Evolutionary conservation across 2,888 invertebrate species (phyloP).

Genomic region (Carterocephalus palaemon): DNA sequence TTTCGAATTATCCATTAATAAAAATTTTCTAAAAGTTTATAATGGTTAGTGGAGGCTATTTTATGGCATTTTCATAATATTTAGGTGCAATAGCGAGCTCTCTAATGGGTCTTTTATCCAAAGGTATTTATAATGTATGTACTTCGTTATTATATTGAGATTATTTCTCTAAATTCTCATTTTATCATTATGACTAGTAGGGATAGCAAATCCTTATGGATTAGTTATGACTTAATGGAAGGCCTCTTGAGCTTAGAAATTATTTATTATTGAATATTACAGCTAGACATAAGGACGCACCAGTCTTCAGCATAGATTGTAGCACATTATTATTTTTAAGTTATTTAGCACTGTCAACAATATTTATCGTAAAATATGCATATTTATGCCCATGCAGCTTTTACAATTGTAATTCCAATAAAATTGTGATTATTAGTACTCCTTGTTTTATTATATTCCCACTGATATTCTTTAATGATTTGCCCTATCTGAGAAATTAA

Average conservation of each 20-base stretch:
- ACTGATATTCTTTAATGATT: too few species aligned
- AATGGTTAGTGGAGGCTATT: slow-evolving; percentile 5
- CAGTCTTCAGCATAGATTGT: slow-evolving; percentile 66
- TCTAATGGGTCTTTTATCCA: too few species aligned
- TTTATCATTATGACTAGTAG: too few species aligned
- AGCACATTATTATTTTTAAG: slow-evolving; percentile 59
- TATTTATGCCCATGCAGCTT: slow-evolving; percentile 70
- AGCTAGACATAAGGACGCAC: slow-evolving; percentile 56
- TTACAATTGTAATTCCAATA: slow-evolving; percentile 71
- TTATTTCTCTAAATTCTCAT: too few species aligned
- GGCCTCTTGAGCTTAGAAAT: too few species aligned
- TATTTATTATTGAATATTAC: too few species aligned
- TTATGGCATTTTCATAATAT: slow-evolving; percentile 13
- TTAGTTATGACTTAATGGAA: too few species aligned
- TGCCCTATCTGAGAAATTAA: too few species aligned
- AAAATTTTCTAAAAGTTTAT: slow-evolving; percentile 21
- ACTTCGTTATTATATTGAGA: too few species aligned
- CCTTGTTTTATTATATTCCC: slow-evolving; percentile 38
- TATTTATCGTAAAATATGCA: slow-evolving; percentile 68
- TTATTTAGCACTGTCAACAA: slow-evolving; percentile 67
- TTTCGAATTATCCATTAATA: slow-evolving; percentile 1
- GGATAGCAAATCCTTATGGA: too few species aligned
- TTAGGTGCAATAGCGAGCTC: slow-evolving; percentile 27
- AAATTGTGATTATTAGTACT: slow-evolving; percentile 73
- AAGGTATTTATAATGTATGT: slow-evolving; percentile 24